phyloP scores from a whole-genome alignment of 2,113 vertebrate genomes.

The Aegotheles bennettii region DNA sequence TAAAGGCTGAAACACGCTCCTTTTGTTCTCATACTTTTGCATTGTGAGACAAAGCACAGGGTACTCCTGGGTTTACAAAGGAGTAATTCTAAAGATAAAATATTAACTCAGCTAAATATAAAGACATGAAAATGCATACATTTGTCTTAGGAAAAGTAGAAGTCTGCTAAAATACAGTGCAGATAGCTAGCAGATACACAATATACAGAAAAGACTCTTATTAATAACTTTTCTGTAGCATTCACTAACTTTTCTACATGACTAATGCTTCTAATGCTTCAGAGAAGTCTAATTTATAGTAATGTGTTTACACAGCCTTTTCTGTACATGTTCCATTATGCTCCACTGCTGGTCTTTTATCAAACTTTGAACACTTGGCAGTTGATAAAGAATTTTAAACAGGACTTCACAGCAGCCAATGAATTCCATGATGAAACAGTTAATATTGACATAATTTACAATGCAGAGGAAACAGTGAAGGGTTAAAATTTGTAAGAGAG shows the following conservation, averaged over 20 bases:
- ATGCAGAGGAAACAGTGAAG: not conserved
- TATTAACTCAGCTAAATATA: not conserved
- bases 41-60: not conserved
- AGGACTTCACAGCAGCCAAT: not conserved
- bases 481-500: not conserved
- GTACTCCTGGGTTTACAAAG: not conserved
- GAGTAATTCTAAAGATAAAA: not conserved
- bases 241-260: not conserved
- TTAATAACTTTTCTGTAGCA: not conserved
- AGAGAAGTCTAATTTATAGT: not conserved
- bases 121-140: not conserved
- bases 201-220: not conserved
- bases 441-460: not conserved
- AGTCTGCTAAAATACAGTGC: not conserved
- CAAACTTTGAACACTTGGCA: not conserved
- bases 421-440: not conserved
- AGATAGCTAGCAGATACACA: not conserved
- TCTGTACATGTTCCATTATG: not conserved
- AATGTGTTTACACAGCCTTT: not conserved
- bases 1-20: not conserved
- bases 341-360: not conserved
- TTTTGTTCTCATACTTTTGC: not conserved
- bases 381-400: not conserved
- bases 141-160: not conserved
- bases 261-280: not conserved